These are phyloP conservation scores for Lycaena phlaeas DNA, from an alignment of 2,888 invertebrate species.

Conservation along the genomic window DNA sequence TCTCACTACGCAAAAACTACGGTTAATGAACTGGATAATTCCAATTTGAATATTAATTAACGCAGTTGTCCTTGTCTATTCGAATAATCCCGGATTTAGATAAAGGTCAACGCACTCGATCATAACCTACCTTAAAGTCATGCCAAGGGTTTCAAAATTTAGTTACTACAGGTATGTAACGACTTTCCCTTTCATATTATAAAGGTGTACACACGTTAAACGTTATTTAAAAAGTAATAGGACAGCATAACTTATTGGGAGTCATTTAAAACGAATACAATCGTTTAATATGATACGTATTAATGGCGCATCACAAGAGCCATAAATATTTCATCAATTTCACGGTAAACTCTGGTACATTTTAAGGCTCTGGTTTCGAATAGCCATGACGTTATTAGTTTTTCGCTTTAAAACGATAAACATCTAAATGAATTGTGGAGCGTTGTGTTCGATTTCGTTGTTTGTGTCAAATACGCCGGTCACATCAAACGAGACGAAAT, in stretches of 20 bases:
- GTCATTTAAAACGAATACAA: not conserved
- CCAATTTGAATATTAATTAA: slow-evolving; percentile 1
- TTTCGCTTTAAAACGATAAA: slow-evolving; percentile 62
- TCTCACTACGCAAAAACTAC: slow-evolving; percentile 25
- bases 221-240: not conserved
- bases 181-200: too few species aligned
- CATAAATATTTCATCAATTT: slow-evolving; percentile 16
- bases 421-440: slow-evolving; percentile 60
- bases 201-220: too few species aligned
- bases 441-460: slow-evolving; percentile 43
- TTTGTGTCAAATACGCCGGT: slow-evolving; percentile 50
- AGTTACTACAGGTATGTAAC: too few species aligned
- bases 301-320: slow-evolving; percentile 1
- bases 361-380: slow-evolving; percentile 20
- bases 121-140: too few species aligned
- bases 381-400: slow-evolving; percentile 52
- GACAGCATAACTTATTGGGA: not conserved
- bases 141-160: too few species aligned
- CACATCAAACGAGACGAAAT: slow-evolving; percentile 16
- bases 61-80: not conserved
- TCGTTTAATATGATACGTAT: not conserved
- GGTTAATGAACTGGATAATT: slow-evolving; percentile 17
- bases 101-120: too few species aligned
- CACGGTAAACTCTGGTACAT: slow-evolving; percentile 19
- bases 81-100: not conserved